Conservation (phyloP, 2,113 vertebrate genomes). For the Junco hyemalis region DNA sequence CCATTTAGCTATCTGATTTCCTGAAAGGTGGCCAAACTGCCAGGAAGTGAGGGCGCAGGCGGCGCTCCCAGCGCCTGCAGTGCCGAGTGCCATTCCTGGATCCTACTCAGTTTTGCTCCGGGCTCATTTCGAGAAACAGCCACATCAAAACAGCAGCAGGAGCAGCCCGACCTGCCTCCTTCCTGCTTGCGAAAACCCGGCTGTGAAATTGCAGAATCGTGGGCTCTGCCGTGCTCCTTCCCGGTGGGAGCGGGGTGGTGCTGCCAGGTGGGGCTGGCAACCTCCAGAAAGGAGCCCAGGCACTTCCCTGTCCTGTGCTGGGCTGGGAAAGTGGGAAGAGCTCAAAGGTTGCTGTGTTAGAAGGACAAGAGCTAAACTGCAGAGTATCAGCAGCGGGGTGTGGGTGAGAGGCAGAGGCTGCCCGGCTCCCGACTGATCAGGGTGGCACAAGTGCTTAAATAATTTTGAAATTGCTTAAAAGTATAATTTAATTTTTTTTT, state of each 20-base stretch:
- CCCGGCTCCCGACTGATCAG: not conserved
- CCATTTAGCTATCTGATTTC: not conserved
- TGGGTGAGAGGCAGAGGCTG: not conserved
- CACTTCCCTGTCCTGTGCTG: accelerated
- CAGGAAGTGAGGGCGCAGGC: not conserved
- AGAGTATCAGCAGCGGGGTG: accelerated
- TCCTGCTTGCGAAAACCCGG: not conserved
- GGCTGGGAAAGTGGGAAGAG: not conserved
- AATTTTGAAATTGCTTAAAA: not conserved
- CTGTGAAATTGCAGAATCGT: not conserved
- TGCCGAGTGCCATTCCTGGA: not conserved
- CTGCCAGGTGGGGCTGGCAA: not conserved
- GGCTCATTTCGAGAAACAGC: not conserved
- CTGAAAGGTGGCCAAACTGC: not conserved
- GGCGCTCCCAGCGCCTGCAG: not conserved
- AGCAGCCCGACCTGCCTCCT: not conserved
- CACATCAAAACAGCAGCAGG: not conserved
- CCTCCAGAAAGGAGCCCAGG: accelerated
- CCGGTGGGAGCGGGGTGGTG: accelerated
- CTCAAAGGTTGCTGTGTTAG: accelerated
- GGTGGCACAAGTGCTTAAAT: not conserved
- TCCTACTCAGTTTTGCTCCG: accelerated
- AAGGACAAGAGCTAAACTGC: not conserved
- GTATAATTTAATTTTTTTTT: not conserved
- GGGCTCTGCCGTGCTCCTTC: accelerated